These are phyloP conservation scores for Acanthiza pusilla DNA, from an alignment of 2,797 vertebrate genomes.

Conservation along the genomic window DNA sequence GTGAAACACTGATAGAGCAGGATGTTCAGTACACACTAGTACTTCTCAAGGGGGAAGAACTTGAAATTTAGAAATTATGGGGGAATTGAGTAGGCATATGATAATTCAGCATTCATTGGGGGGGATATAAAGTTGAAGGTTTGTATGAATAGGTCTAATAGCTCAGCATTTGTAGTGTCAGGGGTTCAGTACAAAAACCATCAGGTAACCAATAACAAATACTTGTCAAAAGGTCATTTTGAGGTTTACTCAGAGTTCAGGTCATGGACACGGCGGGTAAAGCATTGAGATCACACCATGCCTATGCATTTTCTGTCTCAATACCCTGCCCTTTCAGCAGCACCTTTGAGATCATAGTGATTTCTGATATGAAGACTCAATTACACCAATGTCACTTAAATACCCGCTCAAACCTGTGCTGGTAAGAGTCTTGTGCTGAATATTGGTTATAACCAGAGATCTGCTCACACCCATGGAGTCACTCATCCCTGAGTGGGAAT, in stretches of 20 bases:
- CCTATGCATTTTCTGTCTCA: neutral
- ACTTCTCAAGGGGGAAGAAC: neutral
- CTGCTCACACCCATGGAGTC: neutral
- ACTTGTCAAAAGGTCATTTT: neutral
- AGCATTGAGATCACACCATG: neutral
- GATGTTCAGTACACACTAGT: neutral
- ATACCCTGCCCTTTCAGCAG: neutral
- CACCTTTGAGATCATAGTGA: neutral
- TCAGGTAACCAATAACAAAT: neutral
- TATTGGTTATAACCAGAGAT: neutral
- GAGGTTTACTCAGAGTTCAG: rapidly evolving
- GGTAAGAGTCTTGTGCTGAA: neutral
- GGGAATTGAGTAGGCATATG: neutral
- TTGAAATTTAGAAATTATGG: neutral
- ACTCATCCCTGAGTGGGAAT: neutral
- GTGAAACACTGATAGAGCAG: neutral
- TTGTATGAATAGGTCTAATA: neutral
- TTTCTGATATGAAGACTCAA: neutral
- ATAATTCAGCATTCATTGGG: neutral
- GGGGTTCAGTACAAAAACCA: neutral
- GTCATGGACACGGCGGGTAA: neutral
- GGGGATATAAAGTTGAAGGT: neutral
- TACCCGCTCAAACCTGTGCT: neutral
- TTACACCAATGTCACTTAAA: rapidly evolving
- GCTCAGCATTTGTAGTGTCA: neutral